Evolutionary conservation across 2,888 invertebrate genomes (phyloP).

Genomic region (Sinopyrophorus schimmeli): DNA sequence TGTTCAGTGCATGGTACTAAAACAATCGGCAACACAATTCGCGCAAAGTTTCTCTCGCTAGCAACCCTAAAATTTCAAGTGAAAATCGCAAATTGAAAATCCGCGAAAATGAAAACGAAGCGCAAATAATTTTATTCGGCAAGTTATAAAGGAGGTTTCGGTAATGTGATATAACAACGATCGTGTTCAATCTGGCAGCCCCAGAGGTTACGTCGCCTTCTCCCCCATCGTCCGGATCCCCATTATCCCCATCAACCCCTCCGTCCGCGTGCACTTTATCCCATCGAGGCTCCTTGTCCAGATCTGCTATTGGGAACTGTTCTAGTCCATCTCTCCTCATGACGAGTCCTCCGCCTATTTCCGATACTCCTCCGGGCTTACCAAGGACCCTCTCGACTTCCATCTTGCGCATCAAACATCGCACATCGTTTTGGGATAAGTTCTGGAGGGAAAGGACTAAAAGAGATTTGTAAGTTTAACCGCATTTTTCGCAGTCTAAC

Average conservation of each 20-base stretch:
- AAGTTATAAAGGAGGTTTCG: conserved; percentile 2
- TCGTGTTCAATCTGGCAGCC: conserved; percentile 46
- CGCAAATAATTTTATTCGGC: conserved; percentile 7
- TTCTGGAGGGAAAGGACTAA: conserved; percentile 73
- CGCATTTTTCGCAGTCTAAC: too few species aligned
- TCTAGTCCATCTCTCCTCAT: conserved; percentile 64
- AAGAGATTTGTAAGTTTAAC: conserved; percentile 69
- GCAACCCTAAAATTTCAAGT: conserved; percentile 5
- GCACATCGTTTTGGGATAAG: conserved; percentile 84
- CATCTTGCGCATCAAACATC: conserved; percentile 75
- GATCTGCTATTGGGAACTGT: conserved; percentile 53
- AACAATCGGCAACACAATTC: neutral
- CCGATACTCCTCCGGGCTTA: conserved; percentile 56
- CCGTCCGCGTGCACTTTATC: conserved; percentile 40
- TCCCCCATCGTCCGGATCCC: conserved; percentile 37
- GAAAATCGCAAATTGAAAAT: neutral
- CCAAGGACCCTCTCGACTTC: conserved; percentile 66
- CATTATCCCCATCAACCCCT: conserved; percentile 45
- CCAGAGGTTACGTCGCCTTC: conserved; percentile 37
- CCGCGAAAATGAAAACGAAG: conserved; percentile 8
- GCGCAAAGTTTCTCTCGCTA: neutral
- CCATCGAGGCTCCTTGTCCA: conserved; percentile 50
- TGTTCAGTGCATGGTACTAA: conserved; percentile 11
- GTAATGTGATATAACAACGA: conserved; percentile 23
- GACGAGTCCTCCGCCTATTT: conserved; percentile 54